Evolutionary conservation across 1,140 invertebrate species (phyloP).

Genomic region (Calycopis cecrops): DNA sequence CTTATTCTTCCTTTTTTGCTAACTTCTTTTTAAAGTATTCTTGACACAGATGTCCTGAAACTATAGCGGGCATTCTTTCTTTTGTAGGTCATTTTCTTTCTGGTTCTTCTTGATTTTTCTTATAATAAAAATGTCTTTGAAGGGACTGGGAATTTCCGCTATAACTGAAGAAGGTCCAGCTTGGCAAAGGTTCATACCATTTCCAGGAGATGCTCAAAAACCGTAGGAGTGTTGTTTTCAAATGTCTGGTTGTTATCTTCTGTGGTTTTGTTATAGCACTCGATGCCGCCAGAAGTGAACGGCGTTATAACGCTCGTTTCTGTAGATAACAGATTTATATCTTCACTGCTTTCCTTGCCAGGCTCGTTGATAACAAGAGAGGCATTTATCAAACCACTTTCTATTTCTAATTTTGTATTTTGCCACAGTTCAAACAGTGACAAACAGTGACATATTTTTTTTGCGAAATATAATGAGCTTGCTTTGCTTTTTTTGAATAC

Average conservation of each 20-base stretch:
- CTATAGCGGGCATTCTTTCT: constrained; percentile 10
- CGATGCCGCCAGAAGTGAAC: constrained; percentile 19
- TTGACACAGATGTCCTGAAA: constrained; percentile 22
- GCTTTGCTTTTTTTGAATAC: constrained; percentile 17
- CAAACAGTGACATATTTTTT: too few relatives aligned
- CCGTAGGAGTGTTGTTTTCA: too few relatives aligned
- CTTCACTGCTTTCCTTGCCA: constrained; percentile 15
- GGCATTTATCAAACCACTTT: constrained; percentile 9
- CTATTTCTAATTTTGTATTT: constrained; percentile 13
- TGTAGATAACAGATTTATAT: constrained; percentile 19
- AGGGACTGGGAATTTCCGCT: constrained; percentile 20
- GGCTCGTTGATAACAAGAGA: constrained; percentile 19
- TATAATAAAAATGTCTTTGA: constrained; percentile 20
- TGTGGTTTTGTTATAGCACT: too few relatives aligned
- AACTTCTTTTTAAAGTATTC: constrained; percentile 23
- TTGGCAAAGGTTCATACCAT: constrained; percentile 19
- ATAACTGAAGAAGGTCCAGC: constrained; percentile 16
- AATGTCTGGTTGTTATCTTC: too few relatives aligned
- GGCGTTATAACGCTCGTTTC: constrained; percentile 1
- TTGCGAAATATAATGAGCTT: constrained; percentile 23
- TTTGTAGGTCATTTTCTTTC: constrained; percentile 17
- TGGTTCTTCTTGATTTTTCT: constrained; percentile 17
- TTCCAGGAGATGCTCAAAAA: constrained; percentile 15
- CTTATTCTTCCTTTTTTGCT: constrained; percentile 22
- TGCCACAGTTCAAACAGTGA: too few relatives aligned